phyloP scores from a whole-genome alignment of 1,140 invertebrate species.

The Atta cephalotes region DNA sequence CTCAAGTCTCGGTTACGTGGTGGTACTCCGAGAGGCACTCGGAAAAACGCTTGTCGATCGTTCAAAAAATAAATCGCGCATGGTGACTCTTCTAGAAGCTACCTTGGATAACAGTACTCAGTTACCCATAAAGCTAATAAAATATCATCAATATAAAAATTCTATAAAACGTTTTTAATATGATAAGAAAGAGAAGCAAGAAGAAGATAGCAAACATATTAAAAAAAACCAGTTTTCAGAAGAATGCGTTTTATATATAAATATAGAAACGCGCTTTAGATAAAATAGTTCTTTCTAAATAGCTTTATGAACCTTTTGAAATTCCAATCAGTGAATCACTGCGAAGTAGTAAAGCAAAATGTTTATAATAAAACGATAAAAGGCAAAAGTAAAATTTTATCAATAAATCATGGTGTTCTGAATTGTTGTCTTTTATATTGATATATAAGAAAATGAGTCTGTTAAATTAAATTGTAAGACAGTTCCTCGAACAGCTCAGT shows the following conservation, averaged over 20 bases:
- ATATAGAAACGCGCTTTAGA: background rate
- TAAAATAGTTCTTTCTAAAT: background rate
- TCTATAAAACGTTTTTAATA: background rate
- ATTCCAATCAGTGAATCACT: background rate
- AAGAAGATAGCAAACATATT: background rate
- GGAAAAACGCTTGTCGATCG: conserved; percentile 31
- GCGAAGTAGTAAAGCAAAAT: background rate
- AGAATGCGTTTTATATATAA: background rate
- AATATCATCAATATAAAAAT: background rate
- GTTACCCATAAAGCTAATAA: conserved; percentile 2
- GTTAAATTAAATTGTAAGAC: background rate
- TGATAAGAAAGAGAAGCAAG: background rate
- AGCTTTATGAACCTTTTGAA: background rate
- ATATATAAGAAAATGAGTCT: background rate
- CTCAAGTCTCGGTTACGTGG: background rate
- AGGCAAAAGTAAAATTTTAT: background rate
- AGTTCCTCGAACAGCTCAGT: background rate
- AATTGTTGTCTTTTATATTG: background rate
- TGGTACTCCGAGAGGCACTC: background rate
- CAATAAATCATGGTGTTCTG: background rate
- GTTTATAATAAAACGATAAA: background rate
- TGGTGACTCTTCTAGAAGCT: conserved; percentile 19
- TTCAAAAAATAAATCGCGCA: conserved; percentile 25
- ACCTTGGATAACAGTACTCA: background rate
- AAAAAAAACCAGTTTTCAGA: background rate